Evolutionary conservation across 2,113 vertebrate species (phyloP).

Genomic region (Petrocephalus microphthalmus): DNA sequence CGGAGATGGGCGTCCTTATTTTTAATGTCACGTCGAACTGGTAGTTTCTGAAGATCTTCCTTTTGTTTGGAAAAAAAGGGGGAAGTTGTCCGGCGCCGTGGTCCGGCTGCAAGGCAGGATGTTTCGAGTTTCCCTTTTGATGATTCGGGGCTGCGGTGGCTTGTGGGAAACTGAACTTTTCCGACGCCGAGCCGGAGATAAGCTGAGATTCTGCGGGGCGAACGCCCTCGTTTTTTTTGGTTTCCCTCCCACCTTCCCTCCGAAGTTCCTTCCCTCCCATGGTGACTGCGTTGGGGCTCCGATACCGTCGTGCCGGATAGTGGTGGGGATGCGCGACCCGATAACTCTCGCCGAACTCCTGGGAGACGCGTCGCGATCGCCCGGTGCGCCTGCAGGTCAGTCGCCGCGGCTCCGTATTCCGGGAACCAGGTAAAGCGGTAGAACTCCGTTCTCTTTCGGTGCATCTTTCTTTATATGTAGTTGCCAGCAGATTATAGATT

Average conservation of each 20-base stretch:
- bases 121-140: slow-evolving; percentile 23
- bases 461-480: background rate
- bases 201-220: slow-evolving; percentile 14
- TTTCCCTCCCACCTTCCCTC: background rate
- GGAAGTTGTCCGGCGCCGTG: slow-evolving; percentile 21
- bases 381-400: background rate
- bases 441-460: background rate
- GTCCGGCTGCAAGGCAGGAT: slow-evolving; percentile 20
- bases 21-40: background rate
- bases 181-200: slow-evolving; percentile 15
- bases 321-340: background rate
- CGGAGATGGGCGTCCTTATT: background rate
- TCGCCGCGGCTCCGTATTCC: background rate
- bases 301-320: background rate
- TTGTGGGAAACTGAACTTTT: slow-evolving; percentile 36
- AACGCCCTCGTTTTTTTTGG: background rate
- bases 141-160: slow-evolving; percentile 22
- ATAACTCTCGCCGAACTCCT: background rate
- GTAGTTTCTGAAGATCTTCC: background rate
- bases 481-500: background rate
- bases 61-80: background rate
- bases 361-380: background rate
- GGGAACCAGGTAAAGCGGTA: background rate
- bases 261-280: background rate
- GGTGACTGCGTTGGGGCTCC: background rate